Conservation (phyloP, 2,797 vertebrate species). For the Bryconaethiops microstoma region DNA sequence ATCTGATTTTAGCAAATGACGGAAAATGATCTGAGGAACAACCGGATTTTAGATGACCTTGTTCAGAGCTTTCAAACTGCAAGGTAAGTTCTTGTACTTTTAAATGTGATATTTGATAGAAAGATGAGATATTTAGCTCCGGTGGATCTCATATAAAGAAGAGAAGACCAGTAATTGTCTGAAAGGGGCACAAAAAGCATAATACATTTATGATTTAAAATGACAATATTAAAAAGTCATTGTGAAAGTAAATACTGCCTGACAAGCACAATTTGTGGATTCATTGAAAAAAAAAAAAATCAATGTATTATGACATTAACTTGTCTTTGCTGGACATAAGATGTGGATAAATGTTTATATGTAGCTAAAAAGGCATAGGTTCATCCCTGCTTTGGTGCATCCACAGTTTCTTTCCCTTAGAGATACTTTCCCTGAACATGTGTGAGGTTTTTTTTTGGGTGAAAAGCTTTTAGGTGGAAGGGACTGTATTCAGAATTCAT, state of each 20-base stretch:
- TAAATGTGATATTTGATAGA: neutral
- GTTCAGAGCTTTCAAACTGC: conserved; percentile 84
- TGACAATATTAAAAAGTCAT: neutral
- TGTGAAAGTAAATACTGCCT: neutral
- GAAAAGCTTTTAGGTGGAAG: neutral
- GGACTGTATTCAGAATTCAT: neutral
- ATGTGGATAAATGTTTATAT: neutral
- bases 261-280: neutral
- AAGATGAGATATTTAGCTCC: neutral
- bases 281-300: neutral
- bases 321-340: neutral
- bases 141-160: neutral
- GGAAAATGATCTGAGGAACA: conserved; percentile 90
- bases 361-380: neutral
- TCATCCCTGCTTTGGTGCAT: too few species aligned
- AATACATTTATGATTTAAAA: too few species aligned
- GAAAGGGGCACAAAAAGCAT: too few species aligned
- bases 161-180: neutral
- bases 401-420: neutral
- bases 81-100: conserved; percentile 76
- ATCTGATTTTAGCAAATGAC: conserved; percentile 78
- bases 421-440: neutral
- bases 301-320: neutral
- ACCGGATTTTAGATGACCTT: conserved; percentile 89
- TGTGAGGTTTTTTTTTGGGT: neutral